These are phyloP conservation scores for Macrosteles quadrilineatus DNA, from an alignment of 1,140 invertebrate genomes.

Conservation along the genomic window DNA sequence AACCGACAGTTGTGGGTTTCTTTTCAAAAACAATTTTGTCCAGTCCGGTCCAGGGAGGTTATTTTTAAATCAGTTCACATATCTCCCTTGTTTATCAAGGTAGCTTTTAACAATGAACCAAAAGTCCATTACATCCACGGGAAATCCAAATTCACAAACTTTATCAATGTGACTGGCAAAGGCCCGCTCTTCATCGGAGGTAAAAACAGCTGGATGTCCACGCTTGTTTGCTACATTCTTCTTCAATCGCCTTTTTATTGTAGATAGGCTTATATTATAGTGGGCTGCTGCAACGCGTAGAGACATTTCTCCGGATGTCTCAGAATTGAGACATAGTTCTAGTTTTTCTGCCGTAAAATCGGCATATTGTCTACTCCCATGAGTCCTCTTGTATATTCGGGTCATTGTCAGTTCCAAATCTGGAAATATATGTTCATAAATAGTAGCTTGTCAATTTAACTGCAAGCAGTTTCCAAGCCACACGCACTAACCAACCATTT, in stretches of 20 bases:
- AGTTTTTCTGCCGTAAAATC: conserved; percentile 32
- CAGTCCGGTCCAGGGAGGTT: conserved; percentile 46
- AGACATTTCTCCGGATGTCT: conserved; percentile 25
- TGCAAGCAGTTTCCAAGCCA: too few relatives aligned
- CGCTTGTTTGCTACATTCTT: conserved; percentile 3
- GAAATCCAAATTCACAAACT: conserved; percentile 30
- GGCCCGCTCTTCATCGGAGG: conserved; percentile 24
- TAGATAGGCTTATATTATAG: conserved; percentile 29
- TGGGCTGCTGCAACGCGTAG: conserved; percentile 29
- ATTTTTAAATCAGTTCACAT: conserved; percentile 39
- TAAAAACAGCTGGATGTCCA: conserved; percentile 23
- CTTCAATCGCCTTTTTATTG: conserved; percentile 33
- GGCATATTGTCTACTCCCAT: conserved; percentile 31
- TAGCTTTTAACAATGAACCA: conserved; percentile 23
- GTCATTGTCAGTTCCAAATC: not conserved
- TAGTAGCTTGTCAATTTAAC: too few relatives aligned
- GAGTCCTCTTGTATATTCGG: conserved; percentile 22
- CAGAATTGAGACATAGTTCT: conserved; percentile 28
- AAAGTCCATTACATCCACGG: conserved; percentile 26
- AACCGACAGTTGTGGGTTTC: conserved; percentile 40
- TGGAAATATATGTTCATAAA: too few relatives aligned
- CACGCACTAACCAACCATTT: too few relatives aligned
- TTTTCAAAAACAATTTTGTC: conserved; percentile 41
- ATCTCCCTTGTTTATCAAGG: conserved; percentile 20
- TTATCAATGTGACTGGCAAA: conserved; percentile 23